These are phyloP conservation scores for Drosophila parvula DNA, from an alignment of 1,140 invertebrate genomes.

Conservation along the genomic window DNA sequence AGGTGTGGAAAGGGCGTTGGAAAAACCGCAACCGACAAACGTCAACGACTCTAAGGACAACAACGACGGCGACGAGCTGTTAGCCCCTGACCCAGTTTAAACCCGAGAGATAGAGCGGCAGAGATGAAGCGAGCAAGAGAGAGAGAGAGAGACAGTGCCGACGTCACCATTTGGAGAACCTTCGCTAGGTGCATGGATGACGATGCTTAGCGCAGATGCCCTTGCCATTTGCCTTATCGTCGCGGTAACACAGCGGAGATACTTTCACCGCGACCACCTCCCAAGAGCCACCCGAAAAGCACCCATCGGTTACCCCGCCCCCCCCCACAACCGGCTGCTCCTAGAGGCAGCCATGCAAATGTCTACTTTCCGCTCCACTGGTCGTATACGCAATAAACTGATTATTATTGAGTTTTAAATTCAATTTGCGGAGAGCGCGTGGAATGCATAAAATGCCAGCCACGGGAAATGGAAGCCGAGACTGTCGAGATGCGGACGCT, in stretches of 20 bases:
- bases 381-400: conserved; percentile 62
- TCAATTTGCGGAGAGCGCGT: conserved; percentile 52
- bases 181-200: conserved; percentile 52
- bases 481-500: conserved; percentile 13
- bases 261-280: conserved; percentile 7
- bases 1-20: conserved; percentile 30
- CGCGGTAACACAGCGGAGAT: conserved; percentile 34
- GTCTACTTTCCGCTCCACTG: conserved; percentile 38
- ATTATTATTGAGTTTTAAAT: conserved; percentile 61
- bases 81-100: conserved; percentile 76
- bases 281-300: neutral
- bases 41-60: conserved; percentile 60
- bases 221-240: conserved; percentile 60
- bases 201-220: conserved; percentile 54
- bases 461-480: neutral
- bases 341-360: conserved; percentile 32
- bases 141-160: conserved; percentile 33
- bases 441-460: conserved; percentile 40
- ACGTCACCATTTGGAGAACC: conserved; percentile 71
- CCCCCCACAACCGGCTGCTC: neutral
- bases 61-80: conserved; percentile 50
- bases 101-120: conserved; percentile 27
- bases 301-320: neutral
- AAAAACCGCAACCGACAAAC: conserved; percentile 54
- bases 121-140: conserved; percentile 11